A percentile compares a stretch with the other conserved stretches of the same genome.
These are phyloP conservation scores for Thinocorus orbignyianus DNA, from an alignment of 2,113 vertebrate species.

Conservation along the genomic window DNA sequence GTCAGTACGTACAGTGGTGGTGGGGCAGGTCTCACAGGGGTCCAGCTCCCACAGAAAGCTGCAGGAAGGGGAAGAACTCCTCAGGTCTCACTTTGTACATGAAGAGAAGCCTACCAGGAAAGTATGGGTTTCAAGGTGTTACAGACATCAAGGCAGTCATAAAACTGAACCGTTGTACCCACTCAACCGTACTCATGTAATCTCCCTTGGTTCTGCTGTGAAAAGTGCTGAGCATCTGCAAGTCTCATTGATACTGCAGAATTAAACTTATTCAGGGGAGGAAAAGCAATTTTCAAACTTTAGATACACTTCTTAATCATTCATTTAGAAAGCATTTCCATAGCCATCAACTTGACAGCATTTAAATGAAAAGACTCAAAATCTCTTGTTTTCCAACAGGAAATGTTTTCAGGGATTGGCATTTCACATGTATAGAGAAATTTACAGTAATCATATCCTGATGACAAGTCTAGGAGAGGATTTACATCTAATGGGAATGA, in stretches of 20 bases:
- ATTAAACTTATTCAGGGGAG: slow-evolving; percentile 44
- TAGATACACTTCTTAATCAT: slow-evolving; percentile 41
- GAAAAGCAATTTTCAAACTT: slow-evolving; percentile 47
- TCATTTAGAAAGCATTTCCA: slow-evolving; percentile 64
- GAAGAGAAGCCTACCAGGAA: background rate
- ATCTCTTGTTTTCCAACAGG: slow-evolving; percentile 62
- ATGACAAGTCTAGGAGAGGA: slow-evolving; percentile 54
- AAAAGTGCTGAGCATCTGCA: slow-evolving; percentile 8
- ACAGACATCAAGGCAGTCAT: background rate
- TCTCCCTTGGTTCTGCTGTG: background rate
- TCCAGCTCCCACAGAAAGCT: background rate
- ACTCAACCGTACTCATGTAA: background rate
- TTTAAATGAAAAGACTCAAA: slow-evolving; percentile 61
- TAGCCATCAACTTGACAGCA: slow-evolving; percentile 57
- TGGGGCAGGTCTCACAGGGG: background rate
- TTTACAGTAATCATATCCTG: slow-evolving; percentile 49
- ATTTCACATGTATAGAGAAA: slow-evolving; percentile 57
- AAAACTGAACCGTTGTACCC: background rate
- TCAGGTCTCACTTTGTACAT: background rate
- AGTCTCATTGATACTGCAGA: background rate
- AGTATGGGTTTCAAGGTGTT: background rate
- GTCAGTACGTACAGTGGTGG: rapidly evolving
- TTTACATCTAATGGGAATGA: slow-evolving; percentile 52
- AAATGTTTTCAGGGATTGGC: slow-evolving; percentile 28
- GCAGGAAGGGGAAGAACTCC: background rate